phyloP scores from a whole-genome alignment of 2,888 invertebrate genomes.

The Tenthredo mesomela region DNA sequence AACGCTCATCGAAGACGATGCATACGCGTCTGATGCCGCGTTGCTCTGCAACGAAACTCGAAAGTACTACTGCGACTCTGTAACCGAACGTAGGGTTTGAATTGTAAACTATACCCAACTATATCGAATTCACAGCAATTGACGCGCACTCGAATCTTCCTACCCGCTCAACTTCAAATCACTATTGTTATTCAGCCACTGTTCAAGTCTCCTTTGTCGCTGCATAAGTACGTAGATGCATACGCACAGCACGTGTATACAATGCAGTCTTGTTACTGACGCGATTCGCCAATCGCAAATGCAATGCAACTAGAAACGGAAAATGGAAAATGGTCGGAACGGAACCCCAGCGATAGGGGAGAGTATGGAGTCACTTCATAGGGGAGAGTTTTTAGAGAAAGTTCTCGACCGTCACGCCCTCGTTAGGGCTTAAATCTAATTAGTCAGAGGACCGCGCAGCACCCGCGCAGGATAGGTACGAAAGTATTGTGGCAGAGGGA shows the following conservation, averaged over 20 bases:
- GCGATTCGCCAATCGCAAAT: constrained; percentile 24
- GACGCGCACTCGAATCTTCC: neutral
- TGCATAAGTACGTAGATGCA: neutral
- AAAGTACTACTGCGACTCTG: neutral
- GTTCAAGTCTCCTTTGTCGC: constrained; percentile 21
- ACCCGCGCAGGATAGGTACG: neutral
- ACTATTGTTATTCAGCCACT: constrained; percentile 8
- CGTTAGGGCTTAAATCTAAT: constrained; percentile 9
- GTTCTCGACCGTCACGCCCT: constrained; percentile 4
- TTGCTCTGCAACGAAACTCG: neutral
- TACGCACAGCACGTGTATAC: neutral
- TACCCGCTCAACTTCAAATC: constrained; percentile 26
- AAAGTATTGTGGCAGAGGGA: neutral
- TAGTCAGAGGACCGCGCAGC: neutral
- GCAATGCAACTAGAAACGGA: constrained; percentile 5
- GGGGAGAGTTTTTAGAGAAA: constrained; percentile 20
- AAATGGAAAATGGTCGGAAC: neutral
- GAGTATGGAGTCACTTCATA: no score
- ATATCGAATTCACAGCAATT: neutral
- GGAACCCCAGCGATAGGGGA: constrained; percentile 15
- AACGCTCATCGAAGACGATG: constrained; percentile 21
- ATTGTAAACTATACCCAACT: neutral
- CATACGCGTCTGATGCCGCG: constrained; percentile 41
- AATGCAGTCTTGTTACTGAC: neutral
- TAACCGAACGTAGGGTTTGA: neutral